Evolutionary conservation across 2,113 vertebrate genomes (phyloP).

Genomic region (Cebidichthys violaceus): DNA sequence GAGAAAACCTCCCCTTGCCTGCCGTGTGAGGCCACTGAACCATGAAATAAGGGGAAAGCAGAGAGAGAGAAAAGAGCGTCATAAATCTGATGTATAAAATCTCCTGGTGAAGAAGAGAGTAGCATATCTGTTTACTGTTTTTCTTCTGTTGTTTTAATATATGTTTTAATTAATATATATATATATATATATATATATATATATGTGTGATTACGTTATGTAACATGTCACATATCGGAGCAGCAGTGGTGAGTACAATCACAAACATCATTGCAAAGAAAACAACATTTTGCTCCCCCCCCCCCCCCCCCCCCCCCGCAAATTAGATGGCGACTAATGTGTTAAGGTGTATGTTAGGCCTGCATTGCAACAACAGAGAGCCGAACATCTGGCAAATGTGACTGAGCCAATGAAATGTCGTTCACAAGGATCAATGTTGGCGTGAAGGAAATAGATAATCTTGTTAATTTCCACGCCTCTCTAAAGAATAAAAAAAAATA

Average conservation of each 20-base stretch:
- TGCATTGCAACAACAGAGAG: neutral
- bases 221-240: no score
- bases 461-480: neutral
- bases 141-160: neutral
- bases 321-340: neutral
- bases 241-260: neutral
- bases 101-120: constrained; percentile 4
- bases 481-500: neutral
- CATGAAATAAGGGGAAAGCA: constrained; percentile 81
- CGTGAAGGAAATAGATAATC: neutral
- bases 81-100: constrained; percentile 68
- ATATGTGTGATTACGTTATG: neutral
- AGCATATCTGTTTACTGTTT: neutral
- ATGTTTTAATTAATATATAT: neutral
- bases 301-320: neutral
- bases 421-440: neutral
- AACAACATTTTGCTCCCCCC: neutral
- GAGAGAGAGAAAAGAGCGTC: constrained; percentile 67
- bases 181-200: neutral
- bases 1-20: constrained; percentile 79
- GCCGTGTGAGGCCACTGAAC: constrained; percentile 80
- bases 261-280: constrained; percentile 6
- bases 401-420: neutral
- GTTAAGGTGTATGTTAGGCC: neutral
- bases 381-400: neutral